Conservation (phyloP, 30 jellyfish, hydroid and myxozoan species). For the Aurelia aurita region DNA sequence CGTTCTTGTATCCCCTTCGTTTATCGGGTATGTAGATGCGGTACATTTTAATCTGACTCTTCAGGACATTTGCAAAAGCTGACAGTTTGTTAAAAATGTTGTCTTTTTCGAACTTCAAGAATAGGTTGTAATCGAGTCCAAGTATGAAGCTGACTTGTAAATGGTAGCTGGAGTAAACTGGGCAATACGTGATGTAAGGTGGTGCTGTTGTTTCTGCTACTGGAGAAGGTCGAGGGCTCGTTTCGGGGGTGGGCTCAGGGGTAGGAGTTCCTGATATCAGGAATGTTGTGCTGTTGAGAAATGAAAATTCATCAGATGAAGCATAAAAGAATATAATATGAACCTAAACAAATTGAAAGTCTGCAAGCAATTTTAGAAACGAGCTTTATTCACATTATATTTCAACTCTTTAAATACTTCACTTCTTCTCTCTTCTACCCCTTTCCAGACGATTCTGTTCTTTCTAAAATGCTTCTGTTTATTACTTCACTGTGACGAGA, state of each 20-base stretch:
- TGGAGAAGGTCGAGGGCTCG: constrained; percentile 1
- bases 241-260: background rate
- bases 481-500: no score
- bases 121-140: background rate
- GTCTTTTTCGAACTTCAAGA: background rate
- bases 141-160: background rate
- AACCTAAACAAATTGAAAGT: background rate
- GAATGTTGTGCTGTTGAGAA: background rate
- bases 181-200: background rate
- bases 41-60: background rate
- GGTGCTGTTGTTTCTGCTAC: constrained; percentile 14
- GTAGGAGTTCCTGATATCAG: background rate
- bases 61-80: background rate
- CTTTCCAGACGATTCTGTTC: no score
- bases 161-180: background rate
- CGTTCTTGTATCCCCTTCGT: background rate
- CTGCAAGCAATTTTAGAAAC: background rate
- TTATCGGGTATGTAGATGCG: background rate
- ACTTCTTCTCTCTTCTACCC: no score
- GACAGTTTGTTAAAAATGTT: constrained; percentile 12
- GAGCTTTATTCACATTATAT: no score
- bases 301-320: background rate
- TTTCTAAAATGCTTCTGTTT: no score
- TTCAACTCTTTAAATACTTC: no score
- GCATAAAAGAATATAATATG: no score